Evolutionary conservation across 2,888 invertebrate genomes (phyloP), one percentile per base, ranked within the genome.

Genomic region (Drosophila greeni): DNA sequence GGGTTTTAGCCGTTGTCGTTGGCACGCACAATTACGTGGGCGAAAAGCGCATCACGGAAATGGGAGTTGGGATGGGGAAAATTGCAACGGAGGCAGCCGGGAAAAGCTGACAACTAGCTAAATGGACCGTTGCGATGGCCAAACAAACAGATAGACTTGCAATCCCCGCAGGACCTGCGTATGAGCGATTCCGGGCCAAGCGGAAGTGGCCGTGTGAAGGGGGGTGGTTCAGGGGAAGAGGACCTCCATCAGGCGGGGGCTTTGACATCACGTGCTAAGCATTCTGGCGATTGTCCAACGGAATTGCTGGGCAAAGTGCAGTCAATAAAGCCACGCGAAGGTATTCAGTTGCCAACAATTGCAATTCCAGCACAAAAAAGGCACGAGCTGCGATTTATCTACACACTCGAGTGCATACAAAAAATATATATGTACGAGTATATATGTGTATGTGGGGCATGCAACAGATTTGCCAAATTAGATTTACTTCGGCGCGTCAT

Each of bases 21-120:
- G 31, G 61, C 66, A 83, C 75, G 69, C 81, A 80, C 83, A 76
- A 77, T 77, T 77, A 72, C 62, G 52, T 53, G 60, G 55, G 61
- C 58, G 58, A 57, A 83, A 73, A 74, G 58, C 65, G 57, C 68
- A 68, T 68, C 65, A 70, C 65, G 49, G 55, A 40, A 62, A 47
- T 49, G 36, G 43, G 9, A 52, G 58, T 37, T 16, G 42, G 62
- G 61, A 37, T 37, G 62, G 62, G 43, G 62, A 43, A 51, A 62
- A 62, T 62, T 62, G 51, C 62, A 51, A 37, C 8, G 18, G 36
- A 33, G 24, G 60, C 29, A 31, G 23, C 6, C 60, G 6, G 59
- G 31, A 36, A 12, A 43, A 64, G 31, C 62, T 62, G 62, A 37
- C 62, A 62, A 36, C 24, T 64, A 39, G 31, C 31, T 59, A 60